These are phyloP conservation scores for Standfussiana lucernea DNA, from an alignment of 2,888 invertebrate genomes.

Conservation along the genomic window DNA sequence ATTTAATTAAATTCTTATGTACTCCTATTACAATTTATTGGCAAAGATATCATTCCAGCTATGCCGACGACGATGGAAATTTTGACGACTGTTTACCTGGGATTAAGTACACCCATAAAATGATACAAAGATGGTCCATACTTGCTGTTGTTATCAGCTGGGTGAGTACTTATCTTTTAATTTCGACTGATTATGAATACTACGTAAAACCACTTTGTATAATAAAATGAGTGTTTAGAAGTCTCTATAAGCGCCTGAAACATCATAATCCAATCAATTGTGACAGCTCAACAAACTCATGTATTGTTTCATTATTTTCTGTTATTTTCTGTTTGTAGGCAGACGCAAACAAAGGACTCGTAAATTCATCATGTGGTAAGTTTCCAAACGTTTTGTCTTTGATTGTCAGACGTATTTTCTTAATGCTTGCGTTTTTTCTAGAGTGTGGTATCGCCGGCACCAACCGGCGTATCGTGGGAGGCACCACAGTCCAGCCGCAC, in stretches of 20 bases:
- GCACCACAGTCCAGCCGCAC: slow-evolving; percentile 86
- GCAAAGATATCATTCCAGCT: slow-evolving; percentile 71
- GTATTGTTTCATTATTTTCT: slow-evolving; percentile 3
- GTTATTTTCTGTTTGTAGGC: slow-evolving; percentile 68
- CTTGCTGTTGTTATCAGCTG: slow-evolving; percentile 74
- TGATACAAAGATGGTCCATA: slow-evolving; percentile 78
- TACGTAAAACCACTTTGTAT: not conserved
- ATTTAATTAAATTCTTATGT: slow-evolving; percentile 80
- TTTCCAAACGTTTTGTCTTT: slow-evolving; percentile 14
- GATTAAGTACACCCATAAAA: slow-evolving; percentile 78
- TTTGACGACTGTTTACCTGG: slow-evolving; percentile 70
- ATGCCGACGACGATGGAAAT: slow-evolving; percentile 73
- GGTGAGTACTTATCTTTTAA: slow-evolving; percentile 72
- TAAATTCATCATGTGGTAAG: slow-evolving; percentile 81
- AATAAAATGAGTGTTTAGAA: not conserved
- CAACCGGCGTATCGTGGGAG: slow-evolving; percentile 90
- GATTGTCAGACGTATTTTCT: not conserved
- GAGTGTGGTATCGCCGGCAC: slow-evolving; percentile 85
- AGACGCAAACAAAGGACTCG: slow-evolving; percentile 66
- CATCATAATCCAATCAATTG: not conserved
- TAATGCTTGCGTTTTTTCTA: slow-evolving; percentile 59
- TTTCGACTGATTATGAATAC: not conserved
- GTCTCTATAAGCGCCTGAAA: not conserved
- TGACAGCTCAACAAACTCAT: slow-evolving; percentile 1
- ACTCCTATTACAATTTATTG: slow-evolving; percentile 73